Evolutionary conservation across 2,888 invertebrate species (phyloP).

Genomic region (Pachymerium ferrugineum): DNA sequence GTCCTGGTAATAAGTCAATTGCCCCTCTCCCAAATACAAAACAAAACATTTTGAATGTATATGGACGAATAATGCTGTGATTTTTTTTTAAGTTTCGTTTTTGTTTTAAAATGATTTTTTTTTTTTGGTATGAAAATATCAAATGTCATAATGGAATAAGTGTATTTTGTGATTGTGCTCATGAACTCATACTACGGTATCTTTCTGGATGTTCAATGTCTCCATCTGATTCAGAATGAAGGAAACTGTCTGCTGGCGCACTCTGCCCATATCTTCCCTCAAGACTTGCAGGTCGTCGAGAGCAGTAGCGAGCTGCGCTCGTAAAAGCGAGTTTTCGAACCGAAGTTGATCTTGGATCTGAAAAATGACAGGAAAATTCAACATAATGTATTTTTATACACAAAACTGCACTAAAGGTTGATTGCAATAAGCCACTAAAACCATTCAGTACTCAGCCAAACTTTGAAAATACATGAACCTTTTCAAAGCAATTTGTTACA

Average conservation of each 20-base stretch:
- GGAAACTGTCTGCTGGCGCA: conserved; percentile 34
- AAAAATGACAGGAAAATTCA: neutral
- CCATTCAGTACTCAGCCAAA: too few relatives aligned
- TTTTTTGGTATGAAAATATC: conserved; percentile 12
- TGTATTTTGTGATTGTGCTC: neutral
- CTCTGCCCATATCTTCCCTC: conserved; percentile 32
- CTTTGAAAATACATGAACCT: too few relatives aligned
- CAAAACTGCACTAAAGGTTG: too few relatives aligned
- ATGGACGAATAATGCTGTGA: neutral
- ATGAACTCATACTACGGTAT: conserved; percentile 35
- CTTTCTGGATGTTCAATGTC: conserved; percentile 36
- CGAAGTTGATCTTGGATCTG: conserved; percentile 31
- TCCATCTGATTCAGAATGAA: conserved; percentile 36
- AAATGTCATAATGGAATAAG: neutral
- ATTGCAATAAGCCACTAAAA: too few relatives aligned
- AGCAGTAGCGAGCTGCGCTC: conserved; percentile 31
- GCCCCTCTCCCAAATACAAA: too few relatives aligned
- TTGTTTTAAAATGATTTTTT: too few relatives aligned
- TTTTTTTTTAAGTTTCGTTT: neutral
- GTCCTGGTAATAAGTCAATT: too few relatives aligned
- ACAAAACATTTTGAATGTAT: neutral
- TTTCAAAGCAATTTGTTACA: too few relatives aligned
- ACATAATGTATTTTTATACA: too few relatives aligned
- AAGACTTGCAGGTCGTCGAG: conserved; percentile 30
- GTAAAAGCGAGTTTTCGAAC: conserved; percentile 34